phyloP scores from a whole-genome alignment of 2,113 vertebrate species.

The Gymnorhina tibicen region DNA sequence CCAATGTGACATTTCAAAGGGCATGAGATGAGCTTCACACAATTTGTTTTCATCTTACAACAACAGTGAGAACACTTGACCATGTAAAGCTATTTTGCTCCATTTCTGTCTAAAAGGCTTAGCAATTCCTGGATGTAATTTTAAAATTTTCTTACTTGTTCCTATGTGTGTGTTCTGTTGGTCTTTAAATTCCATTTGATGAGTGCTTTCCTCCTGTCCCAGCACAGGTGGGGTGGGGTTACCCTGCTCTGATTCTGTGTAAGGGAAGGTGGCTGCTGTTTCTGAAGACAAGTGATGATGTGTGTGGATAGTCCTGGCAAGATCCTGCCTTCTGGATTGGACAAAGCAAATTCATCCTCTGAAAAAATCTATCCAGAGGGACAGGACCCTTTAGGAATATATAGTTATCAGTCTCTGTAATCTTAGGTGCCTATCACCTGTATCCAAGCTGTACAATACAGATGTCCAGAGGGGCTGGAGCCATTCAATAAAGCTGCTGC shows the following conservation, averaged over 20 bases:
- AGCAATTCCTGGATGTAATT: not conserved
- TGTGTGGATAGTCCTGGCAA: not conserved
- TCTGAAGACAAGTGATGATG: not conserved
- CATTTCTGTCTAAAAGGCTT: not conserved
- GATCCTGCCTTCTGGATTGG: not conserved
- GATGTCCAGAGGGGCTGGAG: slow-evolving; percentile 12
- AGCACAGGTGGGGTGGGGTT: not conserved
- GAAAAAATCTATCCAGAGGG: slow-evolving; percentile 32
- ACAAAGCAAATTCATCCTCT: slow-evolving; percentile 40
- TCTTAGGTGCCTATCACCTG: slow-evolving; percentile 58
- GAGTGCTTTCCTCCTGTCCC: not conserved
- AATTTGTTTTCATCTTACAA: not conserved
- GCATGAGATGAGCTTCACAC: not conserved
- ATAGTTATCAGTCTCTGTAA: slow-evolving; percentile 26
- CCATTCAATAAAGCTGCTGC: slow-evolving; percentile 43
- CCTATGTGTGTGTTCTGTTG: accelerated
- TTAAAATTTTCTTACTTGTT: not conserved
- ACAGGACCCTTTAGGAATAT: slow-evolving; percentile 24
- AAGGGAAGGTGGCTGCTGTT: not conserved
- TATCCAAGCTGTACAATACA: slow-evolving; percentile 7
- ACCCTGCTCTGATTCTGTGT: not conserved
- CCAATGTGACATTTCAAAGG: accelerated
- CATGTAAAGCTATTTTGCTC: not conserved
- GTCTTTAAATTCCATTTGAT: not conserved
- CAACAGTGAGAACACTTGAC: not conserved